Evolutionary conservation across 2,797 vertebrate species (phyloP).

Genomic region (Chelon auratus): DNA sequence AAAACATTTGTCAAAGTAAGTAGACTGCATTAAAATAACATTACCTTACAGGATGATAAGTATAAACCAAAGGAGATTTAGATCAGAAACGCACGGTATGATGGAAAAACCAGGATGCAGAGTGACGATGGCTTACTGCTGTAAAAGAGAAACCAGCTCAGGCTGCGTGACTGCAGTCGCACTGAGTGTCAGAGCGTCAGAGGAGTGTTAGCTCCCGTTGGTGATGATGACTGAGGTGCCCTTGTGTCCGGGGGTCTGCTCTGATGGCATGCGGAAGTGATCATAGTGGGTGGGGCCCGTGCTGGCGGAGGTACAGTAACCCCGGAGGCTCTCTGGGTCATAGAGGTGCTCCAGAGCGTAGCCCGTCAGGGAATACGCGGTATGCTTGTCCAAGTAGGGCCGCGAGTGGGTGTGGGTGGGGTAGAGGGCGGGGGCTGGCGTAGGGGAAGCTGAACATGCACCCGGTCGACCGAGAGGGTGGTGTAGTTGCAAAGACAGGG

Average conservation of each 20-base stretch:
- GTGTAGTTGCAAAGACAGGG: constrained; percentile 88
- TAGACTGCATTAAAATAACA: background rate
- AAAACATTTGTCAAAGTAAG: background rate
- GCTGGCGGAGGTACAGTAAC: constrained; percentile 90
- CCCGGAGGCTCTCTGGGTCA: constrained; percentile 91
- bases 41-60: background rate
- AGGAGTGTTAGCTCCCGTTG: constrained; percentile 93
- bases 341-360: constrained; percentile 96
- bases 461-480: constrained; percentile 76
- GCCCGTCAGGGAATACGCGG: constrained; percentile 91
- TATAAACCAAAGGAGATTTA: background rate
- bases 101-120: constrained; percentile 39
- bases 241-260: constrained; percentile 92
- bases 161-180: constrained; percentile 10
- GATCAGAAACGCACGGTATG: constrained; percentile 8
- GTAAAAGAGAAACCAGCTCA: constrained; percentile 2
- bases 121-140: background rate
- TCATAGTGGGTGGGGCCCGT: constrained; percentile 89
- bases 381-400: constrained; percentile 94
- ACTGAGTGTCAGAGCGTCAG: background rate
- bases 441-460: constrained; percentile 76
- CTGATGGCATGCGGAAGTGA: constrained; percentile 92
- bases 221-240: constrained; percentile 98
- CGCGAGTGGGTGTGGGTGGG: constrained; percentile 79
- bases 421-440: constrained; percentile 88